Evolutionary conservation across 2,113 vertebrate genomes (phyloP).

Genomic region (Thermophis baileyi): DNA sequence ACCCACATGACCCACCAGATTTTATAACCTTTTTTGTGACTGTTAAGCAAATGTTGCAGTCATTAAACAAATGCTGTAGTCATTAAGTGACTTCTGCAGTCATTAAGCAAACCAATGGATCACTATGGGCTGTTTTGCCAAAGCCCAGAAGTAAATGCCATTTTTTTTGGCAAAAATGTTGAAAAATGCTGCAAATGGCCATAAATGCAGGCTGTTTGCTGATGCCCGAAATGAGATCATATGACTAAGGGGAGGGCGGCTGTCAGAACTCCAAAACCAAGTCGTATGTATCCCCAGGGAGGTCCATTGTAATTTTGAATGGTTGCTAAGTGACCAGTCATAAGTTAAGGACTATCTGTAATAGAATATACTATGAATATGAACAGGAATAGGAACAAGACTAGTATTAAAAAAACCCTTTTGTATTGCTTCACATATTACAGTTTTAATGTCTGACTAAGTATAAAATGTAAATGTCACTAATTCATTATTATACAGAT

Average conservation of each 20-base stretch:
- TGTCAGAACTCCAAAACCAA: neutral
- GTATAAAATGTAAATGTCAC: neutral
- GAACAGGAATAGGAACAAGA: neutral
- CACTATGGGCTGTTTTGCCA: neutral
- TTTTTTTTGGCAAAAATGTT: neutral
- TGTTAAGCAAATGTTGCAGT: too few relatives aligned
- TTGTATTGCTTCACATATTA: neutral
- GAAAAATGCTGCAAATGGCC: neutral
- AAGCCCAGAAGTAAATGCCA: neutral
- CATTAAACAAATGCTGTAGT: too few relatives aligned
- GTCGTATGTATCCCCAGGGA: neutral
- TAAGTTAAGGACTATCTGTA: neutral
- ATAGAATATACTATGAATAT: neutral
- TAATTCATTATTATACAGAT: neutral
- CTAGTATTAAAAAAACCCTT: neutral
- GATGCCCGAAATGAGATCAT: neutral
- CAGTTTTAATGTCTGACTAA: neutral
- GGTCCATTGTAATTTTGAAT: neutral
- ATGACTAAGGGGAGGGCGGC: neutral
- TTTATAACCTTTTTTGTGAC: neutral
- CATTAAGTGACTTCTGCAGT: neutral
- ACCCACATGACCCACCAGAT: neutral
- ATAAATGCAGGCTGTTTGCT: neutral
- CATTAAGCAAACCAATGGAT: neutral
- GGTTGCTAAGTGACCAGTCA: neutral